Evolutionary conservation across 2,113 vertebrate species (phyloP).

Genomic region (Ginglymostoma cirratum): DNA sequence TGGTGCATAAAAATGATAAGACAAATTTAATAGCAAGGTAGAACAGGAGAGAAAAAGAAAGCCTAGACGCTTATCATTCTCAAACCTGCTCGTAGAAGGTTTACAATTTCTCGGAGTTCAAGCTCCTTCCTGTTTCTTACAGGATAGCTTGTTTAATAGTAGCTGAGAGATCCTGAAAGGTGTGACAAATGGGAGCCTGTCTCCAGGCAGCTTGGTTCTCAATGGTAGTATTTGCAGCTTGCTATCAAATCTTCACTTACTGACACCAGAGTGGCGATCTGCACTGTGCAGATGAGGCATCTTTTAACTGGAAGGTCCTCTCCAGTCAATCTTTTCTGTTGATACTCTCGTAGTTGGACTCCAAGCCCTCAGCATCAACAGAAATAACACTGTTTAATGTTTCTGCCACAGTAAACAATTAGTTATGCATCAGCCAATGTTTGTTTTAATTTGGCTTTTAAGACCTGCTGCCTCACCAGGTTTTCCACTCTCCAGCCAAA

Average conservation of each 20-base stretch:
- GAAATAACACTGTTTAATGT: background rate
- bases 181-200: background rate
- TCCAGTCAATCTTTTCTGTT: background rate
- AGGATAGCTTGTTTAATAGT: background rate
- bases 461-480: background rate
- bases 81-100: background rate
- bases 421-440: background rate
- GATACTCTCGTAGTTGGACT: background rate
- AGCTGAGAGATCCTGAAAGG: no score
- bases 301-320: background rate
- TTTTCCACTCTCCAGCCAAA: background rate
- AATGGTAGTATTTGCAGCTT: background rate
- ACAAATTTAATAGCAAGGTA: background rate
- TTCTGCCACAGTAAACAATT: background rate
- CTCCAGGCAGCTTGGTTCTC: background rate
- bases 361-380: background rate
- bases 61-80: no score
- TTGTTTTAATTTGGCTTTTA: constrained; percentile 7
- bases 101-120: background rate
- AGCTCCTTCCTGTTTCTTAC: background rate
- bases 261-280: background rate
- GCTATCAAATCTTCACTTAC: background rate
- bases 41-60: background rate
- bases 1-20: background rate
- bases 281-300: background rate